Base-by-base conservation (phyloP, 2,797 vertebrate species). In the Helicolenus hilgendorfi region DNA sequence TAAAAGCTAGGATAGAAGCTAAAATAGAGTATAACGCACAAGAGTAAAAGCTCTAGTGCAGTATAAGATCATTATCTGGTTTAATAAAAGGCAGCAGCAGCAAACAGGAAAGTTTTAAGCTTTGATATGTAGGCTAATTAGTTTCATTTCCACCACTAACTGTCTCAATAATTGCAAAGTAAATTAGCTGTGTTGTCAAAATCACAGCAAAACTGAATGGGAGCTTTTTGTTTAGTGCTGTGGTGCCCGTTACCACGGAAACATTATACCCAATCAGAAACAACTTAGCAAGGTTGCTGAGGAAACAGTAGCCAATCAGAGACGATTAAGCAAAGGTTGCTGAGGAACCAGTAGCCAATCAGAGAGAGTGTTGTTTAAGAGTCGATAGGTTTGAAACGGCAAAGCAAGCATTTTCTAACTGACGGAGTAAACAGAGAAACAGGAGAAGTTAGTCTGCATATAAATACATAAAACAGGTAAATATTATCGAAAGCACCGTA, bases 351-450 rank as follows among this genome's bases (percentile, higher is more conserved):
- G 9, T 0, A 92, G 73, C 97, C 96, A 96, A 97, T 97, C 93
- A 81, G 4, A 71, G 71, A 6, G 13, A 4, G 1, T 7, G 81
- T 95, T 97, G 88, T 93, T 97, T 45, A 4, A 18, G 49, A n/a
- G 89, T 89, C 22, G 1, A 41, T 27, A n/a, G 29, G 84, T 97
- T 97, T 97, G 94, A 98, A 97, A 96, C 79, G 49, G 83, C 71
- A 49, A 77, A 80, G 68, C 83, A 88, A 95, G 94, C 90, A 7
- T 70, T 92, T 91, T 85, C 67, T 56, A 94, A 92, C 81, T 88
- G 93, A 85, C 85, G 60, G 55, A 53, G 4, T 59, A 77, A 71
- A 7, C 49, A 36, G 11, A 10, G 15, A 53, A 60, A 26, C 29
- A 11, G 33, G 72, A 45, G 26, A 68, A 11, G 15, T 9, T 24